Conservation (phyloP, 2,113 vertebrate species). For the Cynoglossus semilaevis region DNA sequence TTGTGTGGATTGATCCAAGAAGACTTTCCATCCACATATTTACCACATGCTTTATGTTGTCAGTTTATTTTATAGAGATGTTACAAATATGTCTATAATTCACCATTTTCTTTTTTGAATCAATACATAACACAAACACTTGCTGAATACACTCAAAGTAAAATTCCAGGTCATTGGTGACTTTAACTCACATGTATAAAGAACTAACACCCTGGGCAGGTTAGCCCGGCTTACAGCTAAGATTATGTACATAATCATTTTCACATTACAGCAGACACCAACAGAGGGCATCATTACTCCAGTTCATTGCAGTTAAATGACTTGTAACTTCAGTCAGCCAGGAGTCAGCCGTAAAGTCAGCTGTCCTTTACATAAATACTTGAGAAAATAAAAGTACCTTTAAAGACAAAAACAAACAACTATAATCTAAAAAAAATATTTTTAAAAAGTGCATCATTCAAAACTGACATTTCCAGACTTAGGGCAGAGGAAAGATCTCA, state of each 20-base stretch:
- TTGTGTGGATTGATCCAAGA: too few relatives aligned
- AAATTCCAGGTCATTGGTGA: constrained; percentile 34
- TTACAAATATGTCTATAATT: constrained; percentile 28
- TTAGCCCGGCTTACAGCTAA: constrained; percentile 25
- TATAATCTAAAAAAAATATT: constrained; percentile 38
- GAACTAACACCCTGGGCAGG: constrained; percentile 11
- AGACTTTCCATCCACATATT: too few relatives aligned
- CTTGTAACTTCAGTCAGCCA: constrained; percentile 22
- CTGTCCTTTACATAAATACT: constrained; percentile 44
- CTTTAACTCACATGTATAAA: constrained; percentile 43
- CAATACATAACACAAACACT: constrained; percentile 9
- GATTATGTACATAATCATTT: constrained; percentile 14
- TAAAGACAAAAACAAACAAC: constrained; percentile 18
- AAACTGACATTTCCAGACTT: constrained; percentile 14
- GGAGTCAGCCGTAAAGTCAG: too few relatives aligned
- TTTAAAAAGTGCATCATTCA: constrained; percentile 58
- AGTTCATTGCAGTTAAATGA: constrained; percentile 1
- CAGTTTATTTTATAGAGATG: constrained; percentile 42
- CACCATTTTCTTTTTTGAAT: constrained; percentile 4
- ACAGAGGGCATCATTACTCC: constrained; percentile 6
- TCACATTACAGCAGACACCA: constrained; percentile 39
- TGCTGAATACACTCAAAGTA: background rate
- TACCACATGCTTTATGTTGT: constrained; percentile 11
- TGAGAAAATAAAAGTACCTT: constrained; percentile 43
- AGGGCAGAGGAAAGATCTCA: background rate